Base-by-base conservation (phyloP, 2,888 invertebrate genomes). In the Himalopsyche anomala region DNA sequence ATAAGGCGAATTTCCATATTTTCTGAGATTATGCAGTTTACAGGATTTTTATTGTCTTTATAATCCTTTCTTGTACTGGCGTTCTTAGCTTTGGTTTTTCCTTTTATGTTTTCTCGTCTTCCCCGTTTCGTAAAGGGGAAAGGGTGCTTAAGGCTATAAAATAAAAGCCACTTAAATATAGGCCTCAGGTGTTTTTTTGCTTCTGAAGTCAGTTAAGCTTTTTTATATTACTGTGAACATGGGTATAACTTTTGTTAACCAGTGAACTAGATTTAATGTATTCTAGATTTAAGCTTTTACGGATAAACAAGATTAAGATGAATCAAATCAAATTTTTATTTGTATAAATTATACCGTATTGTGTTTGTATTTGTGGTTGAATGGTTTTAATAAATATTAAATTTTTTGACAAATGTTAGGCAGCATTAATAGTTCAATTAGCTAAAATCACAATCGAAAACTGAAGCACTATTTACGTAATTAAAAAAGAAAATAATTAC, bases 151-250 rank as follows among this genome's bases (percentile, higher is more conserved):
- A 42, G 87, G 88, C 84, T 87, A 87, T 88, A 88, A 88, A 88
- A 86, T 88, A 88, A 88, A 88, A 84, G 88, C 88, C 88, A 88
- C 87, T 88, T 88, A 88, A 88, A 88, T 74, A 45, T 83, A 56
- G 82, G 88, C 88, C 88, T 87, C 88, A 88, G 88, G 88, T 88
- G 88, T 87, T 85, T 85, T 86, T 82, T 12, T 74, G 82, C 82
- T 80, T 19, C 85, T 54, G 69, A 54, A 83, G 80, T 80, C 85
- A 62, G 80, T 83, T 69, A 83, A 79, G 85, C 45, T 81, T 81
- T 62, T 62, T 81, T 81, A 81, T 81, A 42, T 81, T 45, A 17
- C 42, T 81, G 81, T 28, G 81, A 81, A 51, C 51, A 19, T 80
- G 80, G 40, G 40, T 40, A 80, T 38, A 80, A 62, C 62, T 62